Conservation (phyloP, 2,113 vertebrate genomes). For the Epinephelus moara region DNA sequence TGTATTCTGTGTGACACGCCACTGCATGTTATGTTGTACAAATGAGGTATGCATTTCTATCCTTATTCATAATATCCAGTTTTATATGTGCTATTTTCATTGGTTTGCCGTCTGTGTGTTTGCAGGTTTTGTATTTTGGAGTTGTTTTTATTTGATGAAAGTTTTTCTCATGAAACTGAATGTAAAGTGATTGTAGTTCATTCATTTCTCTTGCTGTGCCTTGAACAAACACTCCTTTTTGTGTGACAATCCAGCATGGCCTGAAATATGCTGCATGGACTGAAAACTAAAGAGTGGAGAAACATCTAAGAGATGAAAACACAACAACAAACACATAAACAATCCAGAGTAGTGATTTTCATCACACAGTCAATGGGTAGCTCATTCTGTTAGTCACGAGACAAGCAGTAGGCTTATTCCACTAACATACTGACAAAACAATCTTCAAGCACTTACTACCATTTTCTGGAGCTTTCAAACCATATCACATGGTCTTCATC, state of each 20-base stretch:
- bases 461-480: slow-evolving; percentile 17
- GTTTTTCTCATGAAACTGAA: slow-evolving; percentile 67
- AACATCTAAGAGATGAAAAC: slow-evolving; percentile 46
- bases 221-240: slow-evolving; percentile 76
- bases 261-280: slow-evolving; percentile 86
- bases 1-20: slow-evolving; percentile 21
- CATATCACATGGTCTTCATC: slow-evolving; percentile 14
- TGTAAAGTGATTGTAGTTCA: slow-evolving; percentile 71
- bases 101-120: slow-evolving; percentile 33
- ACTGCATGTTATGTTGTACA: slow-evolving; percentile 52
- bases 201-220: slow-evolving; percentile 83
- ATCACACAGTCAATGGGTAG: not conserved
- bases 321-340: slow-evolving; percentile 21
- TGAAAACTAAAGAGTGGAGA: slow-evolving; percentile 59
- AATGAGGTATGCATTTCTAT: slow-evolving; percentile 38
- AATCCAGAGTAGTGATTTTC: slow-evolving; percentile 14
- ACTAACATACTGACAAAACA: slow-evolving; percentile 1
- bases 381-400: not conserved
- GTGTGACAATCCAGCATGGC: slow-evolving; percentile 87
- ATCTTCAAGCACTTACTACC: not conserved
- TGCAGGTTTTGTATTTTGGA: slow-evolving; percentile 47
- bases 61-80: not conserved
- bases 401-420: slow-evolving; percentile 1
- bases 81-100: not conserved
- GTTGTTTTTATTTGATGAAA: slow-evolving; percentile 44